These are phyloP conservation scores for Rhingia campestris DNA, from an alignment of 2,888 invertebrate species.

Conservation along the genomic window DNA sequence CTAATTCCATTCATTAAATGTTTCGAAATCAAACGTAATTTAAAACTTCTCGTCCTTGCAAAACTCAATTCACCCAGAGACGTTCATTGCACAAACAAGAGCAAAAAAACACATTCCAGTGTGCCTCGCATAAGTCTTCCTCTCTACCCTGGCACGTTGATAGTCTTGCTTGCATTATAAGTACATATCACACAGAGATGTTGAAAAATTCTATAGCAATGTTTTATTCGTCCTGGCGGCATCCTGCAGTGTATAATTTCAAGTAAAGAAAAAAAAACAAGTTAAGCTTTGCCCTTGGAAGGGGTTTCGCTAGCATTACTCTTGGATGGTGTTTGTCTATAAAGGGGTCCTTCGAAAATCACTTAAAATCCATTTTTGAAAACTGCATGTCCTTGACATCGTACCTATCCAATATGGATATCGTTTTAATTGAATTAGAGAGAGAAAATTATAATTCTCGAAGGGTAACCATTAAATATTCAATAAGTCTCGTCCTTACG, in stretches of 20 bases:
- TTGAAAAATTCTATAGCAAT: not conserved
- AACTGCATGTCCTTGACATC: conserved; percentile 37
- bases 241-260: conserved; percentile 20
- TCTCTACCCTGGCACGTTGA: not conserved
- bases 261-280: conserved; percentile 4
- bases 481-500: not conserved
- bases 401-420: conserved; percentile 2
- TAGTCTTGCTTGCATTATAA: conserved; percentile 23
- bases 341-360: conserved; percentile 44
- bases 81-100: conserved; percentile 4
- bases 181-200: not conserved
- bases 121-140: not conserved
- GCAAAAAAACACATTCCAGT: conserved; percentile 4
- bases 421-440: conserved; percentile 36
- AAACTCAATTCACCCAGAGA: not conserved
- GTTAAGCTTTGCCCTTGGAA: conserved; percentile 31
- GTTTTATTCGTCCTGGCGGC: conserved; percentile 1
- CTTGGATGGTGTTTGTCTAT: conserved; percentile 33
- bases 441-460: conserved; percentile 2
- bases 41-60: conserved; percentile 15
- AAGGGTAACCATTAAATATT: not conserved
- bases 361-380: conserved; percentile 14
- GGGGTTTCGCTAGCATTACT: conserved; percentile 21
- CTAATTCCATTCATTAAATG: conserved; percentile 21
- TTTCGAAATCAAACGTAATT: conserved; percentile 20